These are phyloP conservation scores for Philotrypesis tridentata DNA, from an alignment of 1,140 invertebrate genomes.

Conservation along the genomic window DNA sequence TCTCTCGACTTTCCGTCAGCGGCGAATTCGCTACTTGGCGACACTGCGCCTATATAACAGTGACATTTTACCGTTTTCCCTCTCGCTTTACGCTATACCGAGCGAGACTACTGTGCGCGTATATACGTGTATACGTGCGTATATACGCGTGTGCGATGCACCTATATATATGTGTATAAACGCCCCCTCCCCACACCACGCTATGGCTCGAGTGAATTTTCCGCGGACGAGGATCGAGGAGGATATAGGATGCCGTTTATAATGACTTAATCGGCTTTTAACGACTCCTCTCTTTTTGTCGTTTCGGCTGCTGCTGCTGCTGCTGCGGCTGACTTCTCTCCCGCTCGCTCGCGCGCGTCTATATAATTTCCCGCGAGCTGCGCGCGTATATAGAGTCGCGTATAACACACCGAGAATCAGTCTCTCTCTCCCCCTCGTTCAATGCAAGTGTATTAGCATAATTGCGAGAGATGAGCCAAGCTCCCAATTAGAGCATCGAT, in stretches of 20 bases:
- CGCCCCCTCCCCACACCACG: no score
- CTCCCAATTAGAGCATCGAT: not conserved
- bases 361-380: not conserved
- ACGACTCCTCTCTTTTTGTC: not conserved
- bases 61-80: conserved; percentile 45
- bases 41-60: conserved; percentile 23
- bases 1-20: conserved; percentile 28
- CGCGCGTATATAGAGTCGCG: no score
- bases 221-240: not conserved
- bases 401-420: no score
- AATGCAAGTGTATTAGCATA: not conserved
- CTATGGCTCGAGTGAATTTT: not conserved
- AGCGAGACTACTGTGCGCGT: no score
- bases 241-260: not conserved
- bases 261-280: not conserved
- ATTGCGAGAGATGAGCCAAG: not conserved
- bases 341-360: not conserved
- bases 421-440: not conserved
- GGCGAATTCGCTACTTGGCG: conserved; percentile 14
- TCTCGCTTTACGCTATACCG: conserved; percentile 15
- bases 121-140: no score
- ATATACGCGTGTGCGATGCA: no score
- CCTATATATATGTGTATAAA: no score
- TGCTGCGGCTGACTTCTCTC: no score
- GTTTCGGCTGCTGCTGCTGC: no score